A percentile compares a stretch with the other conserved stretches of the same genome.
These are phyloP conservation scores for Natator depressus DNA, from an alignment of 2,113 vertebrate species.

Conservation along the genomic window DNA sequence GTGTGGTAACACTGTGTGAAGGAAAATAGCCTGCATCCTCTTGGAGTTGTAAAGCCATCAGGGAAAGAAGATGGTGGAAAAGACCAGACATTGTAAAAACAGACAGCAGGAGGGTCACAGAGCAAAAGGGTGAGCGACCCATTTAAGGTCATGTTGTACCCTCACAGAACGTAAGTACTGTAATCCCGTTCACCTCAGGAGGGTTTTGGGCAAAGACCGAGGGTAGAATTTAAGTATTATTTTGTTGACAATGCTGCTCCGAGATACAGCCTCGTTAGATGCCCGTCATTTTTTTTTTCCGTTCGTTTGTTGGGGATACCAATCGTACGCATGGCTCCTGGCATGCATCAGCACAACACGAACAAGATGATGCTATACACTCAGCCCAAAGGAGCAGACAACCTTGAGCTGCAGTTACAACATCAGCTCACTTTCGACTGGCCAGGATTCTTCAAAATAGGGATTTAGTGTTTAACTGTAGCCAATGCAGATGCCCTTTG, in stretches of 20 bases:
- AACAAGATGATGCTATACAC: not conserved
- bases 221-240: not conserved
- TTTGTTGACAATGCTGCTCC: not conserved
- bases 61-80: not conserved
- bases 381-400: not conserved
- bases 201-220: not conserved
- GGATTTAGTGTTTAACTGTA: not conserved
- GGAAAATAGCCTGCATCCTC: not conserved
- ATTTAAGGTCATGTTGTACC: not conserved
- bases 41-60: not conserved
- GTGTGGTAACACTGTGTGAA: not conserved
- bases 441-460: not conserved
- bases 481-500: not conserved
- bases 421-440: not conserved
- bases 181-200: not conserved
- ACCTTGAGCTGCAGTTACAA: not conserved
- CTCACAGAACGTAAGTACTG: not conserved
- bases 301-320: fast-evolving
- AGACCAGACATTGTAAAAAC: not conserved
- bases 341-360: too few species aligned
- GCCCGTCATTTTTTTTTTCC: not conserved
- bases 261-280: too few species aligned
- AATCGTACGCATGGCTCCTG: too few species aligned
- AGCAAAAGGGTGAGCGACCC: not conserved
- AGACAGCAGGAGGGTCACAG: not conserved